Percentiles rank a stretch among this genome's conserved stretches.
Evolutionary conservation across 1,140 invertebrate species (phyloP).

Genomic region (Bombus superbus): DNA sequence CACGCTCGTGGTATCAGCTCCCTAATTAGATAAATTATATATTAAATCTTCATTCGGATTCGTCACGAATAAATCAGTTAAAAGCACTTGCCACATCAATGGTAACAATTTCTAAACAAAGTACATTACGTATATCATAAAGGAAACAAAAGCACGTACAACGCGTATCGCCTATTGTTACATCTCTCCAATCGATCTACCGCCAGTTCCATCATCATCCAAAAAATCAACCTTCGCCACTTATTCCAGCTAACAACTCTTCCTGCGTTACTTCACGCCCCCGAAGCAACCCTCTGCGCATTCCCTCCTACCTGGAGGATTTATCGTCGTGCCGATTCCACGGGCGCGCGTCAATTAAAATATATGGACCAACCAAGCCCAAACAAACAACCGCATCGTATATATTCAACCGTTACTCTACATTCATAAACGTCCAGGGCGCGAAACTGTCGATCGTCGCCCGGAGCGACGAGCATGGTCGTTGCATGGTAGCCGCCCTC

Average conservation of each 20-base stretch:
- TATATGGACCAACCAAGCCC: conserved; percentile 8
- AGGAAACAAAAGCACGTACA: not conserved
- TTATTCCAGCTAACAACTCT: not conserved
- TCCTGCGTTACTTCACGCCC: not conserved
- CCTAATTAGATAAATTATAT: no score
- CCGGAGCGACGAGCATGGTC: conserved; percentile 11
- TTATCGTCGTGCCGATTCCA: conserved; percentile 2
- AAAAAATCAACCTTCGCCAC: not conserved
- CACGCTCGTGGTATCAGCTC: no score
- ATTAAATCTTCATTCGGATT: not conserved
- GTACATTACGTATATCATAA: not conserved
- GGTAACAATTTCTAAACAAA: not conserved
- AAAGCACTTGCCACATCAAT: not conserved
- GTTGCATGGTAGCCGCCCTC: conserved; percentile 36
- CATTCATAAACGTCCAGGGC: conserved; percentile 25
- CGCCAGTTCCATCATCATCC: no score
- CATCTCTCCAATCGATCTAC: not conserved
- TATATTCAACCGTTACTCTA: conserved; percentile 8
- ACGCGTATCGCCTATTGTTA: not conserved
- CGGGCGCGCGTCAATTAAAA: conserved; percentile 5
- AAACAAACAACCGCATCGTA: not conserved
- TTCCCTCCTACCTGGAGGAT: not conserved
- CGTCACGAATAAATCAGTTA: not conserved
- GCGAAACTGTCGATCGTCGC: conserved; percentile 11
- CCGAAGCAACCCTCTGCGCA: not conserved